These are phyloP conservation scores for Drosophila prosaltans DNA, from an alignment of 1,140 invertebrate genomes.

Conservation along the genomic window DNA sequence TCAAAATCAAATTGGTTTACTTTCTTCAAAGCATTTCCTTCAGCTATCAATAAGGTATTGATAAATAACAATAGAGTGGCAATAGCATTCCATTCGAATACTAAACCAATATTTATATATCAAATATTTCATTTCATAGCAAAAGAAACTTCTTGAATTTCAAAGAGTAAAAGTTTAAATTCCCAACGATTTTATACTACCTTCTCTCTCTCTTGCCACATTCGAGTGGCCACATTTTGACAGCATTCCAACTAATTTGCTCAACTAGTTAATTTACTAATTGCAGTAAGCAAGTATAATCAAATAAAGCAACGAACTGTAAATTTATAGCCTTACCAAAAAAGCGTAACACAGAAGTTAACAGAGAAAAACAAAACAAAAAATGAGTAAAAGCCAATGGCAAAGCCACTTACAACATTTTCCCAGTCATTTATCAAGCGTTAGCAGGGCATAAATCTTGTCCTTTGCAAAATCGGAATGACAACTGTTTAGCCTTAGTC, in stretches of 20 bases:
- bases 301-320: constrained; percentile 56
- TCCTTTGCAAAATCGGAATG: constrained; percentile 67
- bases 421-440: constrained; percentile 71
- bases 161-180: not conserved
- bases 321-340: constrained; percentile 59
- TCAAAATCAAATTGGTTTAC: too few relatives aligned
- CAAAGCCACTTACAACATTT: constrained; percentile 57
- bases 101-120: too few relatives aligned
- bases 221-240: not conserved
- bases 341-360: constrained; percentile 32
- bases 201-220: not conserved
- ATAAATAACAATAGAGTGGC: too few relatives aligned
- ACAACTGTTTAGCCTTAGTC: constrained; percentile 47
- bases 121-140: too few relatives aligned
- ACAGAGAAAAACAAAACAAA: constrained; percentile 13
- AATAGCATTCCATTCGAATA: too few relatives aligned
- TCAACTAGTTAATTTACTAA: constrained; percentile 47
- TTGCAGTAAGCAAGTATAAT: constrained; percentile 32
- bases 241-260: constrained; percentile 26
- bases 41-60: too few relatives aligned
- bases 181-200: not conserved
- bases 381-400: constrained; percentile 7
- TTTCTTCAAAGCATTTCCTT: too few relatives aligned
- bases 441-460: constrained; percentile 66
- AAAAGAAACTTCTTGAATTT: not conserved